Evolutionary conservation across 2,113 vertebrate genomes (phyloP).

Genomic region (Mustela nigripes): DNA sequence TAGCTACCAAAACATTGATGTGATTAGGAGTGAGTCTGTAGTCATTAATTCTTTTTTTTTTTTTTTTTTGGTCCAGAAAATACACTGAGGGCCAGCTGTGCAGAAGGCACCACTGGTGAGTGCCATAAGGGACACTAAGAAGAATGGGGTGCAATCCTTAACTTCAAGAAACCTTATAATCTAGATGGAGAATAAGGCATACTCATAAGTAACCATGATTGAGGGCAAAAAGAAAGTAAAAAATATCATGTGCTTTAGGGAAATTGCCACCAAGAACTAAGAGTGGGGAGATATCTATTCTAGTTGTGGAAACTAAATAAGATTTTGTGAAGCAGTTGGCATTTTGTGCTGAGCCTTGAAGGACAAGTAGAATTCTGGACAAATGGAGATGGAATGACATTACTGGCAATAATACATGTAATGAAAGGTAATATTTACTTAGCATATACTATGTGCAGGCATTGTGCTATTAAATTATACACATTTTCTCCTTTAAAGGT

Average conservation of each 20-base stretch:
- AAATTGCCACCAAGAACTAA: neutral
- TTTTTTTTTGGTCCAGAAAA: constrained; percentile 10
- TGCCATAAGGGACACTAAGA: neutral
- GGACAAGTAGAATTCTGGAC: constrained; percentile 20
- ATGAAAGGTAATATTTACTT: constrained; percentile 33
- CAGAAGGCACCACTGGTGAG: neutral
- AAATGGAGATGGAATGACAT: neutral
- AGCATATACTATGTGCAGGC: neutral
- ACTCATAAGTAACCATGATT: neutral
- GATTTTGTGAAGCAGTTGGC: neutral
- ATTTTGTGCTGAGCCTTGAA: constrained; percentile 22
- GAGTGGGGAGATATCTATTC: neutral
- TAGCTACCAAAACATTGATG: neutral
- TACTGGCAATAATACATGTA: neutral
- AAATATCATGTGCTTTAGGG: neutral
- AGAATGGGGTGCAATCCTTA: neutral
- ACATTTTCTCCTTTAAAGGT: neutral
- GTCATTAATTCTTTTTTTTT: neutral
- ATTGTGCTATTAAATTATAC: neutral
- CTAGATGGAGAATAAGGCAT: neutral
- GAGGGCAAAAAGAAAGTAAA: neutral
- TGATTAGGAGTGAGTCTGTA: neutral
- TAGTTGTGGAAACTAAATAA: neutral
- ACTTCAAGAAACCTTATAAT: neutral
- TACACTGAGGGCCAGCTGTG: neutral